Percentiles rank a stretch among this genome's conserved stretches.
Conservation (phyloP, 2,888 invertebrate genomes). For the Campoplex nolae region DNA sequence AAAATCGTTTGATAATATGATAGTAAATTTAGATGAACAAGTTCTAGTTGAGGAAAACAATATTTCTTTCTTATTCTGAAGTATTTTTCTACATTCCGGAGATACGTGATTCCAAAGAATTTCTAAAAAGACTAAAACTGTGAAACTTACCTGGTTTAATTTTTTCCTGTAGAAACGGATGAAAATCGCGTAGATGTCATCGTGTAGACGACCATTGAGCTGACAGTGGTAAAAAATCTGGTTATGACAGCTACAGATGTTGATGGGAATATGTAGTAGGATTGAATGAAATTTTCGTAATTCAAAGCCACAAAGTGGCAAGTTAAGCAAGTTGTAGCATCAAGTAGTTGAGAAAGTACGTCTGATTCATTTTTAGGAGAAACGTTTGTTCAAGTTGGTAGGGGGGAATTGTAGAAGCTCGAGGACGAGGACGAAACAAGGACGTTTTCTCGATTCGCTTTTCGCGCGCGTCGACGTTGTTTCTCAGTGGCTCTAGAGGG, state of each 20-base stretch:
- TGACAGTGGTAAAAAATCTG: neutral
- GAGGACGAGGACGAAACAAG: conserved; percentile 63
- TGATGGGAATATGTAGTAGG: neutral
- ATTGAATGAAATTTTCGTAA: neutral
- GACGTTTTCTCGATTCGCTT: conserved; percentile 70
- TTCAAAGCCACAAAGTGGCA: neutral
- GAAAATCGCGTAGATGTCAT: neutral
- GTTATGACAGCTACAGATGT: neutral
- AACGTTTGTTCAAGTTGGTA: conserved; percentile 40
- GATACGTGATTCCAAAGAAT: neutral
- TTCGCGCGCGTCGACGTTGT: conserved; percentile 64
- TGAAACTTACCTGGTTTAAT: neutral
- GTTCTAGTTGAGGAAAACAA: neutral
- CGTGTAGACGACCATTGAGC: neutral
- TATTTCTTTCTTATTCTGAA: neutral
- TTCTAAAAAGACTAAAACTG: neutral
- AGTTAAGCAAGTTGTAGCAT: neutral
- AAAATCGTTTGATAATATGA: neutral
- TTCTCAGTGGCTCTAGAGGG: conserved; percentile 60
- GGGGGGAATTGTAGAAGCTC: conserved; percentile 47
- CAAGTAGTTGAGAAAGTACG: neutral
- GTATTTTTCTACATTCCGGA: neutral
- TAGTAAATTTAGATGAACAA: neutral
- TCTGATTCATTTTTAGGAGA: conserved; percentile 37
- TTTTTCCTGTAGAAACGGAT: neutral